Base-by-base conservation (phyloP, 2,113 vertebrate species). In the Carassius auratus region DNA sequence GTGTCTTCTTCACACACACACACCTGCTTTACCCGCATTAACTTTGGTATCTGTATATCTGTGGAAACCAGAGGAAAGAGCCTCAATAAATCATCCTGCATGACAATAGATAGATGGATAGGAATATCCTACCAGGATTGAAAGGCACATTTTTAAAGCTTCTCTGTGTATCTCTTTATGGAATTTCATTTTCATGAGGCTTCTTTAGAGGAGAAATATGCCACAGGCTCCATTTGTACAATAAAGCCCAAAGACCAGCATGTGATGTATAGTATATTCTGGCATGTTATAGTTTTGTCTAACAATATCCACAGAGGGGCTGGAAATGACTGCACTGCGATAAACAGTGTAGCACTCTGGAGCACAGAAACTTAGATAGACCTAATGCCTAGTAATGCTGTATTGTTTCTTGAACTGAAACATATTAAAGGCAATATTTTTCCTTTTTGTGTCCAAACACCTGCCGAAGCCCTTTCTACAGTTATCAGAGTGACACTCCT, bases 211-310 rank as follows among this genome's bases (percentile, higher is more conserved):
- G 45, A 68, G 48, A 81, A 81, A 68, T 81, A 23, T 6, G 23
- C 79, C 42, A 50, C 79, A 52, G 79, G 42, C 13, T 80, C 13
- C 13, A 5, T 59, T 64, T 64, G 55, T 80, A 81, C 79, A 81
- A 52, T 52, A 52, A 81, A 81, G 62, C 62, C 42, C 45, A 48
- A 48, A 68, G 79, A 69, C 38, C 79, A 81, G 79, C 79, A 69
- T 69, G 62, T 68, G 62, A 81, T 68, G 61, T 52, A 81, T 68
- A 68, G 69, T 42, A 68, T 38, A 64, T 48, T 80, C 78, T 42
- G 78, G 59, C 59, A 80, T 64, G 78, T 80, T 80, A 80, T 81
- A 69, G 79, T 69, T 81, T 81, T 17, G 15, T 30, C 62, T 17
- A 48, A 68, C 38, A 81, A 69, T 69, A 68, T 68, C 45, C 79